Conservation (phyloP, 2,113 vertebrate genomes). For the Mesembrinibis cayennensis region DNA sequence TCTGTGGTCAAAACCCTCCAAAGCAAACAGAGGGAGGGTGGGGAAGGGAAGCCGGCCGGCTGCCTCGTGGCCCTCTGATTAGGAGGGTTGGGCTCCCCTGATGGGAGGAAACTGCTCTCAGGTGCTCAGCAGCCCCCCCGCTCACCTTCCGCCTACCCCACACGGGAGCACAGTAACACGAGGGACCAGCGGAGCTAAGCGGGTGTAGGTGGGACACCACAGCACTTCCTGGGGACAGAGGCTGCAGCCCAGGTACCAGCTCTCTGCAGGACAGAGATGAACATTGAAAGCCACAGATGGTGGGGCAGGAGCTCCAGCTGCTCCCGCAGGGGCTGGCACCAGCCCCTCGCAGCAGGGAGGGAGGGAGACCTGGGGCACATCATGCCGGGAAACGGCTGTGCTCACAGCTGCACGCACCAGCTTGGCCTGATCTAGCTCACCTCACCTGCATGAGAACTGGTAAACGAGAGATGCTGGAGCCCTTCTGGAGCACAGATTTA, state of each 20-base stretch:
- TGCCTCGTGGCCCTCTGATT: background rate
- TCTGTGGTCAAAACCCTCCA: background rate
- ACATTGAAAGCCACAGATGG: background rate
- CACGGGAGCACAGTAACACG: rapidly evolving
- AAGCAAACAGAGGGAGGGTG: background rate
- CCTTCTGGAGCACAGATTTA: background rate
- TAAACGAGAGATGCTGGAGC: background rate
- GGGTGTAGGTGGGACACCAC: background rate
- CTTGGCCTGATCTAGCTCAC: background rate
- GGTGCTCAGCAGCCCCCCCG: background rate
- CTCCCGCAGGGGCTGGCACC: rapidly evolving
- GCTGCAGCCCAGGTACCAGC: background rate
- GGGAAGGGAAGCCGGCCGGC: rapidly evolving
- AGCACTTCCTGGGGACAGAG: rapidly evolving
- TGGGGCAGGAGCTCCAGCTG: background rate
- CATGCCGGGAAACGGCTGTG: rapidly evolving
- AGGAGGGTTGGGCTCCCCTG: background rate
- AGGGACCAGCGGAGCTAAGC: no score
- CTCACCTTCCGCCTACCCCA: background rate
- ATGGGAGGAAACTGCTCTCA: rapidly evolving
- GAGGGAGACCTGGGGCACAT: background rate
- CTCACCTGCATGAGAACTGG: rapidly evolving
- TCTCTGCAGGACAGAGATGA: background rate
- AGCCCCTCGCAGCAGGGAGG: no score
- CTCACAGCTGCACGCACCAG: background rate